A percentile compares a stretch with the other conserved stretches of the same genome.
These are phyloP conservation scores for Phymorhynchus buccinoides DNA, from an alignment of 1,140 invertebrate genomes.

Conservation along the genomic window DNA sequence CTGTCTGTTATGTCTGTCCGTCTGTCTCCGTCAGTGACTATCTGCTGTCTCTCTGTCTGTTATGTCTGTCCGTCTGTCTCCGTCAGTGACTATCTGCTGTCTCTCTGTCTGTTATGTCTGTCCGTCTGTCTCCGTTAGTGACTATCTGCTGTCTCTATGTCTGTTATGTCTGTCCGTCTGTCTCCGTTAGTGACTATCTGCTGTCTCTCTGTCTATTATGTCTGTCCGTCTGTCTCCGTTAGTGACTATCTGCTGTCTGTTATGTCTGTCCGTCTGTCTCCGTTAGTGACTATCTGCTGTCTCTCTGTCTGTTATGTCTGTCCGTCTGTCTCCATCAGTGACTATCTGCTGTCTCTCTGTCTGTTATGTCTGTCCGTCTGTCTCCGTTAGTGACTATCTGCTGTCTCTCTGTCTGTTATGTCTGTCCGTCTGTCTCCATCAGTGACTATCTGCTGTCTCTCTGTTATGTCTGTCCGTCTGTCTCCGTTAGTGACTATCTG, in stretches of 20 bases:
- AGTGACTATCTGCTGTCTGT: too few relatives aligned
- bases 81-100: background rate
- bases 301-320: background rate
- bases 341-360: background rate
- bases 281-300: background rate
- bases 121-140: background rate
- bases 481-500: too few relatives aligned
- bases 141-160: background rate
- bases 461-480: slow-evolving; percentile 1
- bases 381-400: background rate
- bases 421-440: slow-evolving; percentile 10
- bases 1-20: background rate
- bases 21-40: background rate
- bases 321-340: background rate
- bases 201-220: background rate
- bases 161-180: background rate
- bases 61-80: background rate
- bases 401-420: background rate
- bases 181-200: background rate
- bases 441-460: background rate
- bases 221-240: background rate
- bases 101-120: background rate
- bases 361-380: background rate
- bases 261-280: slow-evolving; percentile 11
- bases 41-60: background rate